phyloP scores from a whole-genome alignment of 1,140 invertebrate genomes.

The Thaumatotibia leucotreta region DNA sequence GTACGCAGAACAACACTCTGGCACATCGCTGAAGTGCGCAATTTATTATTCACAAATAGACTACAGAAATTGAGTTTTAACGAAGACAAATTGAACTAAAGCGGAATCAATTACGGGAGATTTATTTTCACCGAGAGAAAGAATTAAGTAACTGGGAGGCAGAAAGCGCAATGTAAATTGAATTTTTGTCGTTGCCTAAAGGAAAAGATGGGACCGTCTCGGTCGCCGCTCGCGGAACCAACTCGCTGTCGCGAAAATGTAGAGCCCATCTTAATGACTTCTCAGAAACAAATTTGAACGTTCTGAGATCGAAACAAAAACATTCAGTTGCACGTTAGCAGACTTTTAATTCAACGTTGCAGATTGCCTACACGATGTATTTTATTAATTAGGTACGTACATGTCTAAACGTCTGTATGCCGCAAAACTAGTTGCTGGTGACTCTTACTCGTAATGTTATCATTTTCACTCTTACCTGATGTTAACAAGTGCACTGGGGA shows the following conservation, averaged over 20 bases:
- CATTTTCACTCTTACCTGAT: too few relatives aligned
- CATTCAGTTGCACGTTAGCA: too few relatives aligned
- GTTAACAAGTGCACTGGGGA: too few relatives aligned
- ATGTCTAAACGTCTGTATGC: too few relatives aligned
- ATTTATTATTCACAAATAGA: conserved; percentile 73
- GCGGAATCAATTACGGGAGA: conserved; percentile 69
- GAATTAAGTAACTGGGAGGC: conserved; percentile 58
- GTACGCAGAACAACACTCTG: conserved; percentile 38
- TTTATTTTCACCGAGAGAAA: conserved; percentile 64
- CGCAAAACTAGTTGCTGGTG: too few relatives aligned
- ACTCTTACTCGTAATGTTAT: too few relatives aligned
- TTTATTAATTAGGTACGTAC: too few relatives aligned
- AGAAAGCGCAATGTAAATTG: conserved; percentile 56
- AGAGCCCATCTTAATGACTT: background rate
- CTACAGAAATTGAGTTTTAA: conserved; percentile 71
- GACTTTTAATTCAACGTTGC: too few relatives aligned
- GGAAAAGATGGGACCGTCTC: conserved; percentile 25
- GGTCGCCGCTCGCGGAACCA: background rate
- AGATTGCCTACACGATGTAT: too few relatives aligned
- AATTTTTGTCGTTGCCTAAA: conserved; percentile 51
- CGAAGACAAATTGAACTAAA: conserved; percentile 73
- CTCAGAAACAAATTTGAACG: background rate
- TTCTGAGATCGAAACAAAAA: background rate
- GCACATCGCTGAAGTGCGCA: conserved; percentile 48
- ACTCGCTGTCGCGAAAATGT: background rate